Evolutionary conservation across 2,888 invertebrate species (phyloP).

Genomic region (Gortyna flavago): DNA sequence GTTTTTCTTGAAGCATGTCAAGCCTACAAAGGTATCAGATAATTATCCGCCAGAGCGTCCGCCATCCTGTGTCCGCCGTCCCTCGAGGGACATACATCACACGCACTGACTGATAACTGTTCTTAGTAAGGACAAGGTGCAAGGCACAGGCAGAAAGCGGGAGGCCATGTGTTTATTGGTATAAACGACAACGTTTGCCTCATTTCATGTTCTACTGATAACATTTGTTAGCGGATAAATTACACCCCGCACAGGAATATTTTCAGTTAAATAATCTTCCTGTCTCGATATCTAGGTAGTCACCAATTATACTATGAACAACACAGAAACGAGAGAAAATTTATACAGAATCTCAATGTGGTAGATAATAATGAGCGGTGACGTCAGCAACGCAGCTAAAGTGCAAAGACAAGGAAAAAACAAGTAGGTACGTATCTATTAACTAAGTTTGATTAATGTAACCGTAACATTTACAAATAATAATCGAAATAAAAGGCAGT

Average conservation of each 20-base stretch:
- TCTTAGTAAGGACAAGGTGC: constrained; percentile 71
- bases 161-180: not conserved
- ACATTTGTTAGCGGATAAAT: not conserved
- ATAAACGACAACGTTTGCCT: not conserved
- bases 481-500: not conserved
- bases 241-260: not conserved
- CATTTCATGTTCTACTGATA: not conserved
- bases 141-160: constrained; percentile 55
- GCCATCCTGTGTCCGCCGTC: constrained; percentile 40
- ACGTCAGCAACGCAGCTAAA: not conserved
- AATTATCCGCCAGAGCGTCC: constrained; percentile 70
- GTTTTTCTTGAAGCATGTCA: constrained; percentile 17
- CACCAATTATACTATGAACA: not conserved
- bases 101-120: constrained; percentile 84
- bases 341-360: not conserved
- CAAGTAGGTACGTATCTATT: not conserved
- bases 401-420: constrained; percentile 8
- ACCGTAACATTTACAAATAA: not conserved
- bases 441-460: not conserved
- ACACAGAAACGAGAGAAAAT: constrained; percentile 18
- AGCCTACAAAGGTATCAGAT: constrained; percentile 68
- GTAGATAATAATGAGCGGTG: not conserved
- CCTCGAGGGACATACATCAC: constrained; percentile 79
- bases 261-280: not conserved
- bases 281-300: constrained; percentile 10